Conservation (phyloP, 2,888 invertebrate species). For the Caradrina kadenii region DNA sequence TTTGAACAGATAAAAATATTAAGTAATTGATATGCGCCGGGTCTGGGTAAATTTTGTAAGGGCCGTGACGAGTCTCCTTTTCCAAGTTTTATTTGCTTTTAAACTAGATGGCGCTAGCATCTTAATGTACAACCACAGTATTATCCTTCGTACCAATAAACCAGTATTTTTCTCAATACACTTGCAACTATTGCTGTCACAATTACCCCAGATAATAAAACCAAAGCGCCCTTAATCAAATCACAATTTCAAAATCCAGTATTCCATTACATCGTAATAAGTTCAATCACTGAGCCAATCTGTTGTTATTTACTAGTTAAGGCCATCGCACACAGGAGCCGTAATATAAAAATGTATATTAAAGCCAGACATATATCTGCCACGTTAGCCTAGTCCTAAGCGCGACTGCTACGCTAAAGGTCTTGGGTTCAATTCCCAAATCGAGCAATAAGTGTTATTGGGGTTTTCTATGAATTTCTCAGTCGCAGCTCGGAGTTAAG, state of each 20-base stretch:
- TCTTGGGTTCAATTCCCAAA: too few relatives aligned
- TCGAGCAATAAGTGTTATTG: too few relatives aligned
- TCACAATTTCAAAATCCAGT: constrained; percentile 57
- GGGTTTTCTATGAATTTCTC: too few relatives aligned
- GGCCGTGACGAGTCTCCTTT: too few relatives aligned
- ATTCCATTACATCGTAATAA: constrained; percentile 65
- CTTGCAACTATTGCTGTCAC: constrained; percentile 9
- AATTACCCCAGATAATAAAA: constrained; percentile 45
- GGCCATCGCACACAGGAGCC: constrained; percentile 11
- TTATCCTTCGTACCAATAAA: constrained; percentile 1
- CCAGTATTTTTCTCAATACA: constrained; percentile 23
- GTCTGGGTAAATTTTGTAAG: too few relatives aligned
- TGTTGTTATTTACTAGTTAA: constrained; percentile 55
- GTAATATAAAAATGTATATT: constrained; percentile 3
- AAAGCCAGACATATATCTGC: not conserved
- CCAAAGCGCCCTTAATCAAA: constrained; percentile 57
- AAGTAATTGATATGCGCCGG: too few relatives aligned
- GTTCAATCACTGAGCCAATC: constrained; percentile 62
- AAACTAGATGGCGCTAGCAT: constrained; percentile 46
- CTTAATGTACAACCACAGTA: not conserved
- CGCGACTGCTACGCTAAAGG: too few relatives aligned
- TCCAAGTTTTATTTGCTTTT: not conserved
- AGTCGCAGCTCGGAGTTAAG: too few relatives aligned
- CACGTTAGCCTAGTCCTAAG: too few relatives aligned
- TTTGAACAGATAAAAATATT: too few relatives aligned